phyloP scores from a whole-genome alignment of 2,113 vertebrate species.

The Odontesthes bonariensis region DNA sequence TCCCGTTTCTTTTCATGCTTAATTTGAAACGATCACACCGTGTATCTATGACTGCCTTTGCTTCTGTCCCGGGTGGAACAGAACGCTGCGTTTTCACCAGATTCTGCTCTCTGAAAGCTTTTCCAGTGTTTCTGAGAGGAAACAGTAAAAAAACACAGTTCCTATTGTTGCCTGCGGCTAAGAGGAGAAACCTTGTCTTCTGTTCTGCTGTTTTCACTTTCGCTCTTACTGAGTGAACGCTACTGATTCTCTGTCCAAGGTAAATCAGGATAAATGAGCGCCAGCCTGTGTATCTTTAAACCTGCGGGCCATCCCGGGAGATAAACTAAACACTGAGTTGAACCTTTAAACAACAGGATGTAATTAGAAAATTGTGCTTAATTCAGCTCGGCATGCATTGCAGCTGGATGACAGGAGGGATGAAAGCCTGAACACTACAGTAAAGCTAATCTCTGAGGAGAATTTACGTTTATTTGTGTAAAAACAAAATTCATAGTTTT shows the following conservation, averaged over 20 bases:
- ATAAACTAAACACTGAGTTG: constrained; percentile 44
- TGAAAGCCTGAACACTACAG: background rate
- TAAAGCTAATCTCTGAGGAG: background rate
- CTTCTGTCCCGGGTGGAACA: no score
- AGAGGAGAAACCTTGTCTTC: constrained; percentile 43
- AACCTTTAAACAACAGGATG: constrained; percentile 15
- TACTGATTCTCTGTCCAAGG: constrained; percentile 22
- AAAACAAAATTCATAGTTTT: background rate
- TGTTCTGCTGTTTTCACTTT: constrained; percentile 10
- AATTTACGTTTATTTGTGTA: background rate
- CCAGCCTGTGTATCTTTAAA: background rate
- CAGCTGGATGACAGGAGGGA: constrained; percentile 3
- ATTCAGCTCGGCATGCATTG: background rate
- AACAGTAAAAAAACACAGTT: constrained; percentile 34
- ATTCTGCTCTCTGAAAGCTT: constrained; percentile 38
- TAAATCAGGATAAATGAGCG: constrained; percentile 50
- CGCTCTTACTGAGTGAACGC: background rate
- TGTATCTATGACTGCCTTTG: no score
- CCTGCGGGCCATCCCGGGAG: constrained; percentile 20
- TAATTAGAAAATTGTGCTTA: constrained; percentile 12
- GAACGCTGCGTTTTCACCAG: background rate
- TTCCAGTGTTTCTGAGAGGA: constrained; percentile 47
- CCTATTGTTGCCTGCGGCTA: constrained; percentile 24
- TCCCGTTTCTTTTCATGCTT: no score
- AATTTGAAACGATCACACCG: no score